Evolutionary conservation across 2,113 vertebrate species (phyloP), one percentile per base, ranked within the genome.

Genomic region (Actinemys pallida): DNA sequence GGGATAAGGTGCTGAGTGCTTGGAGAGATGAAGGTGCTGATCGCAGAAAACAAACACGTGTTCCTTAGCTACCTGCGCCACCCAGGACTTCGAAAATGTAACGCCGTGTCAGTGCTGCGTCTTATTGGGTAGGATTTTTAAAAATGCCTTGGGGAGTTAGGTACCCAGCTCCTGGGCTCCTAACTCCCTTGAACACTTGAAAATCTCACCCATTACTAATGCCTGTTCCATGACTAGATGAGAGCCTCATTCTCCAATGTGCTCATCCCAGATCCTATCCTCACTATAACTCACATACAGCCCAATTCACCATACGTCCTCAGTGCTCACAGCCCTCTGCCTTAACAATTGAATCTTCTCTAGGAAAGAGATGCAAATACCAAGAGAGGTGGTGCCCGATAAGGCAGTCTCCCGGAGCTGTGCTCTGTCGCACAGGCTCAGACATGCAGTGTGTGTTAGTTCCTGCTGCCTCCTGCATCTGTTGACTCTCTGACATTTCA

Each of bases 341-440:
- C 42, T 62, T 47, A 49, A n/a, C 42, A 50, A 2, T 5, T n/a
- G 83, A 16, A 0, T 52, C 76, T 56, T 45, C 87, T 24, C 78
- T 53, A 2, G 35, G 65, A 72, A 72, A 10, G n/a, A 72, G 65
- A 72, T 72, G 17, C 35, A 78, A 78, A 78, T 35, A 35, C 29
- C 3, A 5, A 35, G 79, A 35, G 49, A 52, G 49, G 79, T 52
- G 31, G 49, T 50, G 79, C 25, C 49, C 6, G 6, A 39, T 75
- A 50, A 50, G 2, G 10, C 52, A 0, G 6, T 29, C 20, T 81
- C 39, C 10, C 29, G 2, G 45, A 0, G 1, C 24, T 27, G 69
- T 22, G 54, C 75, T 35, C 0, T 3, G 81, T 53, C 89, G 47
- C 0, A 2, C 92, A 92, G 84, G 94, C 91, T 90, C 0, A 1